Conservation (phyloP, 2,113 vertebrate genomes). For the Chaenogobius annularis region DNA sequence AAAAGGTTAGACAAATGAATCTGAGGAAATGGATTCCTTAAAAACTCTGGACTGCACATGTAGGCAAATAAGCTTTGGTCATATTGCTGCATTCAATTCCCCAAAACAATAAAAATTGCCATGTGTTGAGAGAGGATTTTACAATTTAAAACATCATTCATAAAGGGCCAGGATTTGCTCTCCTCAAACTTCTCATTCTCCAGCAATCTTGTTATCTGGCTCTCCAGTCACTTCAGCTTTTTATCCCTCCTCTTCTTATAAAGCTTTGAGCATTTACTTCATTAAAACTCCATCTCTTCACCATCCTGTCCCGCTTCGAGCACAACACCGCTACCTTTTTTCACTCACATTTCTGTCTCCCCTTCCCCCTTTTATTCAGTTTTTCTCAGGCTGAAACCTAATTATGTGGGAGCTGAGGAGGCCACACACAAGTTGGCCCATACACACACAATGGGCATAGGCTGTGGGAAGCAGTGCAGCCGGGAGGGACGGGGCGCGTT, state of each 20-base stretch:
- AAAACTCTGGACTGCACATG: neutral
- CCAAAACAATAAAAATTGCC: neutral
- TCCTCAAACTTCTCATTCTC: slow-evolving; percentile 1
- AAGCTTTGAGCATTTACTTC: slow-evolving; percentile 11
- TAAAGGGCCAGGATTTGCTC: neutral
- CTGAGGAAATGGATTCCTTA: neutral
- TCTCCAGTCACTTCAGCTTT: neutral
- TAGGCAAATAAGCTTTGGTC: neutral
- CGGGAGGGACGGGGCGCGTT: slow-evolving; percentile 49
- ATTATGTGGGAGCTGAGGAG: slow-evolving; percentile 60
- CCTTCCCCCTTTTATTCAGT: slow-evolving; percentile 50
- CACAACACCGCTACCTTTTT: slow-evolving; percentile 38
- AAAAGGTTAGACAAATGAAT: neutral
- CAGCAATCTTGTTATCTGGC: neutral
- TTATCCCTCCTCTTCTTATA: slow-evolving; percentile 2
- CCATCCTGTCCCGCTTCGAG: slow-evolving; percentile 13
- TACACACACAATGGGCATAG: slow-evolving; percentile 50
- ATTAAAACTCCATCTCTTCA: slow-evolving; percentile 7
- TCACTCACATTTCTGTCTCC: slow-evolving; percentile 17
- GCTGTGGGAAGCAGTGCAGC: slow-evolving; percentile 65
- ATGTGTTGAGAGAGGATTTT: neutral
- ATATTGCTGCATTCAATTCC: neutral
- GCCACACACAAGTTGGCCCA: slow-evolving; percentile 29
- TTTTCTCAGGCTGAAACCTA: slow-evolving; percentile 61
- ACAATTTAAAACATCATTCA: slow-evolving; percentile 1